phyloP scores from a whole-genome alignment of 1,140 invertebrate species.

The Drosophila cardini region DNA sequence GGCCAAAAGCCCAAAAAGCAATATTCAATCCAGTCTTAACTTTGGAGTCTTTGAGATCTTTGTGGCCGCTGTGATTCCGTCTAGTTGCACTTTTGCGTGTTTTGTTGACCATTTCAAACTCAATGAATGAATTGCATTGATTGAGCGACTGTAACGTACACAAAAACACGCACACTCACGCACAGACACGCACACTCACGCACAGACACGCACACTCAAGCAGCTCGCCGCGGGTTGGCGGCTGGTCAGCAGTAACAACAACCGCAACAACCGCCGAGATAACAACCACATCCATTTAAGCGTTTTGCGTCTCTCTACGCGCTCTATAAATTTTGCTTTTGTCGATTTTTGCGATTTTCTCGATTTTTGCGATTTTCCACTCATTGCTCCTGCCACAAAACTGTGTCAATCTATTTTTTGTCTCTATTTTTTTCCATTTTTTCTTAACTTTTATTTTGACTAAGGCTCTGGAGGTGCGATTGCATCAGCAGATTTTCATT shows the following conservation, averaged over 20 bases:
- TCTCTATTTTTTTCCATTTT: not conserved
- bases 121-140: constrained; percentile 82
- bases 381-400: constrained; percentile 36
- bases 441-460: not conserved
- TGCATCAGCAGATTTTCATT: constrained; percentile 39
- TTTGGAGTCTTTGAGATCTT: not conserved
- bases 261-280: constrained; percentile 18
- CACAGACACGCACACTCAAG: constrained; percentile 48
- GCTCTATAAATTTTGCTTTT: constrained; percentile 62
- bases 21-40: not conserved
- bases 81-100: constrained; percentile 36
- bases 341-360: constrained; percentile 45
- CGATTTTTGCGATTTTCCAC: constrained; percentile 50
- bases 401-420: constrained; percentile 60
- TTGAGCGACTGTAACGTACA: constrained; percentile 54
- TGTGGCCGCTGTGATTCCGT: not conserved
- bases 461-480: constrained; percentile 22
- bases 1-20: constrained; percentile 25
- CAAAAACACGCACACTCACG: constrained; percentile 29
- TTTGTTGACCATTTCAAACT: constrained; percentile 61
- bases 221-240: constrained; percentile 52
- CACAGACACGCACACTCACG: constrained; percentile 34
- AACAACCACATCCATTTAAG: constrained; percentile 34
- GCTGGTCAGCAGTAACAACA: constrained; percentile 24
- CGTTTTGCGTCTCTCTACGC: constrained; percentile 32